Evolutionary conservation across 2,113 vertebrate genomes (phyloP).

Genomic region (Bothrops jararaca): DNA sequence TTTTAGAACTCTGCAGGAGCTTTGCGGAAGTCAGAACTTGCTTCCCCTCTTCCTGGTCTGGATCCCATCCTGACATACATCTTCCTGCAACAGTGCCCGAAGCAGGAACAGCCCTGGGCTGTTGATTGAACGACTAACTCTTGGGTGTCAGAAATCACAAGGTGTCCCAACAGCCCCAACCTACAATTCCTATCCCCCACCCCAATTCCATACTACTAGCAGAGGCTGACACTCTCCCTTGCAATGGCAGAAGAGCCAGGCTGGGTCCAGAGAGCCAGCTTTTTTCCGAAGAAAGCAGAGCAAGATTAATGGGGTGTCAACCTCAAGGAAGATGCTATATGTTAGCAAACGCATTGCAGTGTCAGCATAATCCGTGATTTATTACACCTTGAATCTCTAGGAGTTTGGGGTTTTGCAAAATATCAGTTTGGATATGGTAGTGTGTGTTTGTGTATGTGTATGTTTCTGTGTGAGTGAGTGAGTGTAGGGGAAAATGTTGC

Average conservation of each 20-base stretch:
- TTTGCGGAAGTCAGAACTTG: not conserved
- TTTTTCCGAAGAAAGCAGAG: conserved; percentile 22
- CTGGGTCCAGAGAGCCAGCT: not conserved
- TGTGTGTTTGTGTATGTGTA: not conserved
- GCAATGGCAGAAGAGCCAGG: not conserved
- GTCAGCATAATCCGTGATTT: not conserved
- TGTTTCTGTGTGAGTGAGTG: not conserved
- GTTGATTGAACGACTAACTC: not conserved
- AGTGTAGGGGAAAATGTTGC: not conserved
- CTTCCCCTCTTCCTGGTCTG: not conserved
- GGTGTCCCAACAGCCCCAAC: not conserved
- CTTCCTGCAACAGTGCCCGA: not conserved
- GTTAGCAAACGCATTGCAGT: not conserved
- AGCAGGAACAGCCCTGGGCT: not conserved
- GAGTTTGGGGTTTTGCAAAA: not conserved
- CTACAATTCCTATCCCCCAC: not conserved
- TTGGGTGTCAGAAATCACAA: not conserved
- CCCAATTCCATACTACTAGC: not conserved
- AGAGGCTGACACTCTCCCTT: not conserved
- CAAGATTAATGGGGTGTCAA: conserved; percentile 10
- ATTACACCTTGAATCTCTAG: not conserved
- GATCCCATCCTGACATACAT: not conserved
- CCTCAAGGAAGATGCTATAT: not conserved
- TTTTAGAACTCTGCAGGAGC: not conserved
- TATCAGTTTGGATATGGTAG: not conserved